Base-by-base conservation (phyloP, 2,113 vertebrate genomes). In the Spilogale gracilis region DNA sequence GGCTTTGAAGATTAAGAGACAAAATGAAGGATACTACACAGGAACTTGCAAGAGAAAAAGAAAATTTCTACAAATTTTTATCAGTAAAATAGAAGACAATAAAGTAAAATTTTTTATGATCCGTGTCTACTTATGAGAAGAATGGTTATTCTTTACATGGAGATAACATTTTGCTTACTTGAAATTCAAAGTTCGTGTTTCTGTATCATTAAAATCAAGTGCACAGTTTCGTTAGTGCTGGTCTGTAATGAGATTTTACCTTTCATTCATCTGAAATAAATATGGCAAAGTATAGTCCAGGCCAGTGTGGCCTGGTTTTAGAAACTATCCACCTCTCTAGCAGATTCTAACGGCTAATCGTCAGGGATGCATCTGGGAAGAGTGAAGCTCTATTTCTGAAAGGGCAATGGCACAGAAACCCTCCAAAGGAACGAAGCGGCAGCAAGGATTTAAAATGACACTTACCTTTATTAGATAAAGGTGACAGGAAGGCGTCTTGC, bases 401-500 rank as follows among this genome's bases (percentile, higher is more conserved):
- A 95, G 79, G 58, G 48, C 38, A 56, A 45, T 0, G 50, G 89
- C 30, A 80, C 17, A 74, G 1, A 9, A 20, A 61, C 43, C 30
- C 91, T 89, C 79, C 76, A 88, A 80, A 92, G 89, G 45, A 95
- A 91, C 3, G 69, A 4, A 81, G 71, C 89, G 91, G 54, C 3
- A 96, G 43, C 27, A 27, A 71, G 21, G 27, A 80, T n/a, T 87
- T 86, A n/a, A 97, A 95, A 94, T 79, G 67, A 50, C 86, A 99
- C 99, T 98, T 98, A 99, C 99, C 99, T 99, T 99, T 99, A 98
- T 99, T 99, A 89, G 99, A 99, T 97, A 99, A 99, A 95, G 99
- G 99, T 48, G 99, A 99, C 69, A 99, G 99, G 94, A 99, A 99
- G 7, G 99, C 99, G 21, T 99, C 99, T 87, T 99, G 99, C 48